A percentile compares a stretch with the other conserved stretches of the same genome.
Evolutionary conservation across 1,140 invertebrate species (phyloP).

Genomic region (Eulimnadia texana): DNA sequence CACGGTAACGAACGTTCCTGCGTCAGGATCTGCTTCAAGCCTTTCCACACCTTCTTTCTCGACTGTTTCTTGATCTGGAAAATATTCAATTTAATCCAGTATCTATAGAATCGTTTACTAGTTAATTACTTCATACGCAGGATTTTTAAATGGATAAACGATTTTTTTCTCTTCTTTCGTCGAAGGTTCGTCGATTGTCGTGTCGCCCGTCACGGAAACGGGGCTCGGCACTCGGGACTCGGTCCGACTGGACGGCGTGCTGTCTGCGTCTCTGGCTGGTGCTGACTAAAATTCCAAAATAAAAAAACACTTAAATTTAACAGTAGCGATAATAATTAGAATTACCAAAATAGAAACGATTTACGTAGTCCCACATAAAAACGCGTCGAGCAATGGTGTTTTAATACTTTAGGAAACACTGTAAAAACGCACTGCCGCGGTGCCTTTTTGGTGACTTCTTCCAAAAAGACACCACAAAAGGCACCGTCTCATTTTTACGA

Average conservation of each 20-base stretch:
- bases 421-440: no score
- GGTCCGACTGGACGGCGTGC: conserved; percentile 7
- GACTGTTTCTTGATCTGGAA: conserved; percentile 27
- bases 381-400: no score
- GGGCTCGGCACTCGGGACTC: conserved; percentile 18
- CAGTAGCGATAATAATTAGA: no score
- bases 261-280: conserved; percentile 6
- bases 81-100: neutral
- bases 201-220: conserved; percentile 7
- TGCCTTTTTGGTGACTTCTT: no score
- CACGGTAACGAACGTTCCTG: conserved; percentile 53
- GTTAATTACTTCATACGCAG: conserved; percentile 27
- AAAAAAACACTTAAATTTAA: neutral
- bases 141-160: conserved; percentile 26
- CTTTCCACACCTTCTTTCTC: conserved; percentile 58
- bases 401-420: no score
- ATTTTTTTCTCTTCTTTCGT: conserved; percentile 23
- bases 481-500: no score
- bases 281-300: neutral
- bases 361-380: no score
- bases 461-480: no score
- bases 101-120: neutral
- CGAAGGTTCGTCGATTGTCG: conserved; percentile 2
- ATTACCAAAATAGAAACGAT: no score
- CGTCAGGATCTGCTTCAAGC: conserved; percentile 59